Conservation (phyloP, 2,797 vertebrate species). For the Scomberomorus guttatus region DNA sequence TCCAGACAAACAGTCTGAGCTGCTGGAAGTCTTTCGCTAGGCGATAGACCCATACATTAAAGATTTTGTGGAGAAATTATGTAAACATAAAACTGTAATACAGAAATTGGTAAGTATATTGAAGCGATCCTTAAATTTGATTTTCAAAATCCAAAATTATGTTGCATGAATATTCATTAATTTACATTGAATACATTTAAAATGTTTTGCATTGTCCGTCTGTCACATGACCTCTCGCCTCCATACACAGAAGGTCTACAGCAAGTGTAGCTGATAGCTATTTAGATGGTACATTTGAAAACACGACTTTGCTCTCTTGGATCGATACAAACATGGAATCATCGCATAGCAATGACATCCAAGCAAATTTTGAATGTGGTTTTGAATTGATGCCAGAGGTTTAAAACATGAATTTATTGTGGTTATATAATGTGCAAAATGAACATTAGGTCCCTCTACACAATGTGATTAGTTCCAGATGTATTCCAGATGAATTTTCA, state of each 20-base stretch:
- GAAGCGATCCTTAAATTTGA: not conserved
- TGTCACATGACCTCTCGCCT: not conserved
- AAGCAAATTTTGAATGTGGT: not conserved
- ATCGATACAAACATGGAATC: not conserved
- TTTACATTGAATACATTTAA: too few species aligned
- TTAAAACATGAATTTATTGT: constrained; percentile 3
- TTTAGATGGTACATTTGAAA: constrained; percentile 24
- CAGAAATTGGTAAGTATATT: not conserved
- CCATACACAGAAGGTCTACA: not conserved
- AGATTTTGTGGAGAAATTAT: too few species aligned
- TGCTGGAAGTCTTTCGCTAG: too few species aligned
- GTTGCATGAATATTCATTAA: too few species aligned
- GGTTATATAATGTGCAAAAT: constrained; percentile 12
- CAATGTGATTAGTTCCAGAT: constrained; percentile 51
- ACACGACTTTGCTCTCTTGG: not conserved
- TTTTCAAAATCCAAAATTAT: not conserved
- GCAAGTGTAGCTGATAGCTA: constrained; percentile 18
- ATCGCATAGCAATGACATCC: not conserved
- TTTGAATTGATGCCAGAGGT: not conserved
- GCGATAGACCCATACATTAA: too few species aligned
- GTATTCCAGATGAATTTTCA: constrained; percentile 44
- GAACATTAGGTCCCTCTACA: not conserved
- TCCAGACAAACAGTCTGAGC: not conserved
- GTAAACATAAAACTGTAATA: too few species aligned
- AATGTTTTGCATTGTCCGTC: not conserved